phyloP scores from a whole-genome alignment of 2,113 vertebrate species.

The Perca flavescens region DNA sequence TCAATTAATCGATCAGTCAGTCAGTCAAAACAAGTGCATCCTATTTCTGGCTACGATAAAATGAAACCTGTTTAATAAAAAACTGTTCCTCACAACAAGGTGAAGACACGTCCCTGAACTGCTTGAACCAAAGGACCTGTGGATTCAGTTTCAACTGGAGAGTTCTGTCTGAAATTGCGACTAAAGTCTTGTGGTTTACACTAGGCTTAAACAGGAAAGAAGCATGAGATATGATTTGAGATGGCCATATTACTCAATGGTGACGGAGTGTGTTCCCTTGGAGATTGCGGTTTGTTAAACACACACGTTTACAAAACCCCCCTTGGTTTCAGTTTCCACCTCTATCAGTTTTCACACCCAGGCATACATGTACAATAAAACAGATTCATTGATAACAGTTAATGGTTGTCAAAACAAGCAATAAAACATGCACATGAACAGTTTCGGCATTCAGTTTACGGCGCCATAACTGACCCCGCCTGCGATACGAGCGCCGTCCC shows the following conservation, averaged over 20 bases:
- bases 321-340: background rate
- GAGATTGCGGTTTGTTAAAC: background rate
- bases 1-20: too few species aligned
- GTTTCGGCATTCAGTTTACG: background rate
- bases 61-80: background rate
- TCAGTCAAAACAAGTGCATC: background rate
- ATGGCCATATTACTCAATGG: background rate
- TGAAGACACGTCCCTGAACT: background rate
- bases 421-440: background rate
- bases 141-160: background rate
- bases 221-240: background rate
- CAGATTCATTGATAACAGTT: background rate
- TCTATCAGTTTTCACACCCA: background rate
- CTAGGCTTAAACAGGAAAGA: conserved; percentile 24
- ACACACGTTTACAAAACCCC: background rate
- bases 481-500: conserved; percentile 81
- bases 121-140: background rate
- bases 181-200: background rate
- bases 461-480: conserved; percentile 78
- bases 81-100: background rate
- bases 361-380: background rate
- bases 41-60: background rate
- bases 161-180: background rate
- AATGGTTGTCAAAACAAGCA: conserved; percentile 16
- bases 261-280: background rate